Evolutionary conservation across 92 coral and sea anemone genomes (phyloP).

Genomic region (Zoanthus gigantus): DNA sequence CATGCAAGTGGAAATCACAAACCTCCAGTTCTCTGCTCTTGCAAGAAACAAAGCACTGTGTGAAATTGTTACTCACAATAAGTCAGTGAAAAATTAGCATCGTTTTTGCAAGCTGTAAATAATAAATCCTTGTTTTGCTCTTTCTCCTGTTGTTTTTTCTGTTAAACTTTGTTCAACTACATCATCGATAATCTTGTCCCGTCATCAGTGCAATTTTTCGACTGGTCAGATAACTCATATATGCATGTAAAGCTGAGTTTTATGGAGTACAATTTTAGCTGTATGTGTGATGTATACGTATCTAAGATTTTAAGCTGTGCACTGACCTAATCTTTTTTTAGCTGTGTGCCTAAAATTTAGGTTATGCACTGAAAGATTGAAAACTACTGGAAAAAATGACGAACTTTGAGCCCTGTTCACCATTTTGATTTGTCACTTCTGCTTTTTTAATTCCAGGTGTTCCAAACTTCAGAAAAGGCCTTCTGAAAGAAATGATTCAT

Average conservation of each 20-base stretch:
- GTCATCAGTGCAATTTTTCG: not conserved
- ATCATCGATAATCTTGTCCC: not conserved
- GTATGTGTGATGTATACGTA: not conserved
- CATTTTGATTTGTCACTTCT: not conserved
- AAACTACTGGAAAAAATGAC: not conserved
- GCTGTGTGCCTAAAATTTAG: not conserved
- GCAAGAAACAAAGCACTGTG: too few species aligned
- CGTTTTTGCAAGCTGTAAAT: not conserved
- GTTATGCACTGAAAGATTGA: not conserved
- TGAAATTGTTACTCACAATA: too few species aligned
- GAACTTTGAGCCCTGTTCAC: not conserved
- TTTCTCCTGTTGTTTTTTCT: not conserved
- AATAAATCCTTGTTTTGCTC: not conserved
- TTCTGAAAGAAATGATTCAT: not conserved
- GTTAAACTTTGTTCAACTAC: not conserved
- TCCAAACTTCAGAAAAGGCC: slow-evolving; percentile 20
- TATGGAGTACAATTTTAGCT: not conserved
- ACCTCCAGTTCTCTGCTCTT: too few species aligned
- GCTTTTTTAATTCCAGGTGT: slow-evolving; percentile 18
- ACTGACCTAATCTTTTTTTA: not conserved
- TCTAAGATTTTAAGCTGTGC: not conserved
- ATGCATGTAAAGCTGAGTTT: not conserved
- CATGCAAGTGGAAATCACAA: too few species aligned
- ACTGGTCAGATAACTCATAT: not conserved
- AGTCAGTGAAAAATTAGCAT: not conserved